These are phyloP conservation scores for Steatocranus sp. DNA, from an alignment of 2,797 vertebrate species.

Conservation along the genomic window DNA sequence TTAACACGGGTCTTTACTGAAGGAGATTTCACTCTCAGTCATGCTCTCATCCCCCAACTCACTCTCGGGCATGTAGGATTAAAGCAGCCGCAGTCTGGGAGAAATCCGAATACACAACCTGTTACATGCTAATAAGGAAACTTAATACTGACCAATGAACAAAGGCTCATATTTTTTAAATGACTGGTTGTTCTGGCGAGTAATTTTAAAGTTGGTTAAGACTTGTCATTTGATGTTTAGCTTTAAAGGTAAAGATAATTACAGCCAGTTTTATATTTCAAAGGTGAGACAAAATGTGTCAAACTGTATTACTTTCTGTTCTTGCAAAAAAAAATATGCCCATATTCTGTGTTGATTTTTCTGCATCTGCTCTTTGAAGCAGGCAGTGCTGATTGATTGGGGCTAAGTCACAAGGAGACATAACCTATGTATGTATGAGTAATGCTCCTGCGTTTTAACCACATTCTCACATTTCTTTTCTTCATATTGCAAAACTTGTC, in stretches of 20 bases:
- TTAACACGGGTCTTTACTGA: slow-evolving; percentile 59
- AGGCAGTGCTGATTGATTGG: slow-evolving; percentile 34
- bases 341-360: not conserved
- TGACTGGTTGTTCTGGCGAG: not conserved
- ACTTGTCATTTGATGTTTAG: slow-evolving; percentile 4
- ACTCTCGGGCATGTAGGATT: slow-evolving; percentile 52
- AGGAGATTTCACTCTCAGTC: slow-evolving; percentile 50
- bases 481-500: slow-evolving; percentile 45
- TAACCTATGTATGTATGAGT: slow-evolving; percentile 29
- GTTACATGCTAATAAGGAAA: slow-evolving; percentile 24
- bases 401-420: slow-evolving; percentile 16
- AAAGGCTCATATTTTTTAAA: slow-evolving; percentile 8
- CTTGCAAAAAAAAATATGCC: not conserved
- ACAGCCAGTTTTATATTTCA: slow-evolving; percentile 37
- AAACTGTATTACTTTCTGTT: not conserved
- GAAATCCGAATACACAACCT: slow-evolving; percentile 62
- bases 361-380: slow-evolving; percentile 25
- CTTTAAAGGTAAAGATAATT: not conserved
- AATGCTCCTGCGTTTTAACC: slow-evolving; percentile 30
- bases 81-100: slow-evolving; percentile 28
- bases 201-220: not conserved
- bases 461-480: slow-evolving; percentile 54
- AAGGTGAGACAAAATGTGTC: not conserved
- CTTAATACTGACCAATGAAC: not conserved
- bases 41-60: slow-evolving; percentile 5